Base-by-base conservation (phyloP, 1,140 invertebrate genomes). In the Trichonephila inaurata region DNA sequence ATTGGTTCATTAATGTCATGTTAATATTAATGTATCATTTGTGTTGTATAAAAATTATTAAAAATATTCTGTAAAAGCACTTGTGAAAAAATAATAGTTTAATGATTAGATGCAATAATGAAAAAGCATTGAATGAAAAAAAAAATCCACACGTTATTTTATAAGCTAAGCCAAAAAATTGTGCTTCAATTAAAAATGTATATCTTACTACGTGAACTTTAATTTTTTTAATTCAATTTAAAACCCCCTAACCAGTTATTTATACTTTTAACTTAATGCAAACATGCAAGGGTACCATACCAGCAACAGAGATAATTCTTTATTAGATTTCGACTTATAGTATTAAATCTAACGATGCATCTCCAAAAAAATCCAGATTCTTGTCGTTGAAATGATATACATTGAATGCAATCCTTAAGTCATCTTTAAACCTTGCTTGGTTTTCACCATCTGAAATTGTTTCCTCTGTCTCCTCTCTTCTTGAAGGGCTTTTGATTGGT, bases 401-500 rank as follows among this genome's bases (percentile, higher is more conserved):
- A 89, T 89, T 90, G 66, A 33, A 90, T 60, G 58, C 8, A 72
- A 81, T 81, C 51, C 89, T 81, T 66, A 90, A 90, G 64, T 64
- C 44, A 69, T 72, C 66, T 89, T 89, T n/a, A 89, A 69, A 66
- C 40, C 62, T 69, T 69, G 64, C 69, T 89, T 89, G 87, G 51
- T 81, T 90, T 90, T 77, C 28, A 60, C 28, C 58, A 61, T 62
- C 89, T 90, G 24, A 60, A 87, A 77, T 81, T 90, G 89, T 90
- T 81, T n/a, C 24, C 28, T 28, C 28, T 60, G 58, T 60, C 83
- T 24, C 12, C 89, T 24, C 51, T 61, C 72, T 61, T 61, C 81
- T 87, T 92, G 83, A 92, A 87, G 66, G 91, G 83, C 64, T 92
- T 92, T 92, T 92, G 91, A 92, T 92, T 92, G 85, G 83, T 66